Evolutionary conservation across 2,888 invertebrate species (phyloP), one percentile per base, ranked within the genome.

Genomic region (Adelphocoris suturalis): DNA sequence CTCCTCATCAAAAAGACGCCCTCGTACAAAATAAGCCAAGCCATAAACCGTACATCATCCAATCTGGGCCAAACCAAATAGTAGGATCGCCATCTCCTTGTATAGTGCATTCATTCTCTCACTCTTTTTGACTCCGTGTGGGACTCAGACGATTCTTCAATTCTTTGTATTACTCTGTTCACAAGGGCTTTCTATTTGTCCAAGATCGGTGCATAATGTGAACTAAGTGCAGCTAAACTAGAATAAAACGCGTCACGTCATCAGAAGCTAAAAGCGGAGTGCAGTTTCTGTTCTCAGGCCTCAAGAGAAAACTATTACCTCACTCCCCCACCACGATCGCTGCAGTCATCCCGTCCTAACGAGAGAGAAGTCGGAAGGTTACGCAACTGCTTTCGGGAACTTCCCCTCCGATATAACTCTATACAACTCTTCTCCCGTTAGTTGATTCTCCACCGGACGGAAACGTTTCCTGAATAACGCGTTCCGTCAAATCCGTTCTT

Each of bases 361-460:
- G 68, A 68, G 68, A 57, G 57, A 57, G 57, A 57, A 37, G 16
- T 57, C 57, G 68, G 68, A 68, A 68, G 19, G 27, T 68, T 68
- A 27, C 68, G 68, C 68, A 68, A 68, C 23, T 23, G 12, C 23
- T 57, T 68, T 68, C 68, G 23, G 68, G 61, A 23, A 68, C 68
- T 68, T 52, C 16, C 37, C 37, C n/a, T n/a, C n/a, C 37, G 37
- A 2, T 37, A 37, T 37, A 37, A 37, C 37, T 16, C 57, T n/a
- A n/a, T 57, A 16, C 55, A n/a, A 57, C 57, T 57, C 57, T 16
- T 57, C 57, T n/a, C 16, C 57, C n/a, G 57, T 68, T 27, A 68
- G 68, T 23, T 27, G 68, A 68, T 68, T 68, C 68, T 27, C 12
- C 19, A 68, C 68, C 1, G 19, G 23, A 68, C 13, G 68, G 23